Evolutionary conservation across 2,888 invertebrate species (phyloP), one percentile per base, ranked within the genome.

Genomic region (Glaucopsyche alexis): DNA sequence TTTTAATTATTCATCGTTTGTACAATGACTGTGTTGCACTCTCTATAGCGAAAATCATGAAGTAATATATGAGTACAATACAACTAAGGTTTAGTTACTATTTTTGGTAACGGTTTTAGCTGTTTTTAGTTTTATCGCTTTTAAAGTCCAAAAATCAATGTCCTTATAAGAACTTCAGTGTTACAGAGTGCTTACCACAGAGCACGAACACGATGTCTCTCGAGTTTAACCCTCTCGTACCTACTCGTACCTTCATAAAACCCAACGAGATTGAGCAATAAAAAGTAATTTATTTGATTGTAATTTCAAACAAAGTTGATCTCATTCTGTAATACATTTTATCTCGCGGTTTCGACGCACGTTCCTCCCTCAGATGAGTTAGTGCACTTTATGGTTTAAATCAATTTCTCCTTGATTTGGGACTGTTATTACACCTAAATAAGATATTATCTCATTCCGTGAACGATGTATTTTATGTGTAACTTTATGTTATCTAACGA

Each of bases 281-380:
- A 93, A 93, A 92, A 84, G 91, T 92, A 93, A 93, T 93, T 93
- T 93, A 93, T 93, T 90, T 90, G 91, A 92, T 91, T 92, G 93
- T 93, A 91, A 92, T 93, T 92, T 91, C 90, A 91, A 91, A 93
- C 91, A 91, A 91, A 92, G 89, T 91, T 90, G 89, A 84, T 83
- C 91, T 91, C 88, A 90, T 90, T 92, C 91, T 90, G 91, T 91
- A 91, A 91, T 91, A 87, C 92, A 91, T 91, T 92, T 93, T 91
- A 89, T 89, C 88, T 84, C 84, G 91, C 89, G 92, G 91, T 91
- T 91, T 89, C 85, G 84, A 80, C 79, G 87, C 90, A 89, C 90
- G 89, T 90, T 89, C 88, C 87, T 87, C 79, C 81, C 80, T 83
- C 86, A 78, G 83, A 85, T 85, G 84, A 84, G 83, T 84, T 85